Evolutionary conservation across 1,140 invertebrate species (phyloP).

Genomic region (Conus betulinus): DNA sequence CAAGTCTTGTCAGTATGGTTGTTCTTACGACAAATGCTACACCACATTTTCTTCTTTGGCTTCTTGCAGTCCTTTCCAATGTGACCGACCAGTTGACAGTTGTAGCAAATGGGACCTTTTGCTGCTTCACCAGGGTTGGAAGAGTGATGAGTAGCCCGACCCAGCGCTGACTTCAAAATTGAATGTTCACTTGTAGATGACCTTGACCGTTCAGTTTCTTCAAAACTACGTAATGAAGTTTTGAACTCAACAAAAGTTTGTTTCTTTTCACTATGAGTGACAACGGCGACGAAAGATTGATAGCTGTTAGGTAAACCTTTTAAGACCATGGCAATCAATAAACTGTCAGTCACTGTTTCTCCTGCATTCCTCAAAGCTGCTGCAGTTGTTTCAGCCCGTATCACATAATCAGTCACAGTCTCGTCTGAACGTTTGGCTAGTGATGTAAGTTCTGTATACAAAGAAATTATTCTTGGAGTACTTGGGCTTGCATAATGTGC

Average conservation of each 20-base stretch:
- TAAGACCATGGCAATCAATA: constrained; percentile 48
- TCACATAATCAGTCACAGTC: constrained; percentile 40
- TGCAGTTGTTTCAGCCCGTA: constrained; percentile 37
- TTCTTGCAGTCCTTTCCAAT: background rate
- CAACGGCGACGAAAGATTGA: constrained; percentile 22
- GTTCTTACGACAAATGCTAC: constrained; percentile 8
- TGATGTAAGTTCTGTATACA: constrained; percentile 33
- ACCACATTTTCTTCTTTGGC: constrained; percentile 16
- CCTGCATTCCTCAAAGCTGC: constrained; percentile 22
- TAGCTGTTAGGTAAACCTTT: constrained; percentile 40
- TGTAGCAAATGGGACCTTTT: background rate
- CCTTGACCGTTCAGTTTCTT: constrained; percentile 22
- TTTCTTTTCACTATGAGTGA: constrained; percentile 36
- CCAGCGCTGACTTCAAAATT: background rate
- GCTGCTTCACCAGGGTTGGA: background rate
- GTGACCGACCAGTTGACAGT: background rate
- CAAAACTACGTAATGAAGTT: constrained; percentile 19
- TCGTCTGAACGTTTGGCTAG: constrained; percentile 31
- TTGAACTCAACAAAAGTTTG: constrained; percentile 42
- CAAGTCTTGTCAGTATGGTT: constrained; percentile 18
- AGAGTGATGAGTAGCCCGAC: background rate
- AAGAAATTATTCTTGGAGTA: constrained; percentile 25
- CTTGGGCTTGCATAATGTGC: constrained; percentile 19
- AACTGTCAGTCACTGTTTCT: constrained; percentile 38
- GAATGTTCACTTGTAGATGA: background rate